phyloP scores from a whole-genome alignment of 2,888 invertebrate species.

The Sminthurinus aureus region DNA sequence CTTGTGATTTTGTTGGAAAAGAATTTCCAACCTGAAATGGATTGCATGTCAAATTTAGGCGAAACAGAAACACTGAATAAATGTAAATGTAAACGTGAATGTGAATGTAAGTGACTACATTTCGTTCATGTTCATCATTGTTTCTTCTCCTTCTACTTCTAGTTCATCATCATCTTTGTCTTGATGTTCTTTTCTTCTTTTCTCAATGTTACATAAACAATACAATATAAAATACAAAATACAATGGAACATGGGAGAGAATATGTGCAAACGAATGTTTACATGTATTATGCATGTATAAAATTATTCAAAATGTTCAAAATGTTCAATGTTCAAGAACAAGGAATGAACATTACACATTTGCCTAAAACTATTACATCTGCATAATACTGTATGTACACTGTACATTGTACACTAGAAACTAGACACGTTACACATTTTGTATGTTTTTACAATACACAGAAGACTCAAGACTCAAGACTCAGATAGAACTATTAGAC shows the following conservation, averaged over 20 bases:
- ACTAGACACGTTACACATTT: too few relatives aligned
- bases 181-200: too few relatives aligned
- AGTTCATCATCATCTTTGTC: background rate
- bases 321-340: constrained; percentile 33
- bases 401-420: too few relatives aligned
- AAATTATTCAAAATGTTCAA: constrained; percentile 39
- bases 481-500: too few relatives aligned
- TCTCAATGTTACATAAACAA: background rate
- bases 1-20: background rate
- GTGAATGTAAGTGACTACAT: background rate
- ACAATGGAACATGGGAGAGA: background rate
- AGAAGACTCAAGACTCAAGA: too few relatives aligned
- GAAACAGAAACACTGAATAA: background rate
- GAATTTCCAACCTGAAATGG: constrained; percentile 7
- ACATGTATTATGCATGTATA: constrained; percentile 1
- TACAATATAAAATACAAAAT: background rate
- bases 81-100: background rate
- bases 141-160: background rate
- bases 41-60: constrained; percentile 35
- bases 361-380: too few relatives aligned
- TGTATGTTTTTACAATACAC: too few relatives aligned
- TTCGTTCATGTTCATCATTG: background rate
- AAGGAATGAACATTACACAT: background rate
- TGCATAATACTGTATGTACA: too few relatives aligned
- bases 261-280: too few relatives aligned